Evolutionary conservation across 1,140 invertebrate genomes (phyloP), one percentile per base, ranked within the genome.

Genomic region (Cecropterus lyciades): DNA sequence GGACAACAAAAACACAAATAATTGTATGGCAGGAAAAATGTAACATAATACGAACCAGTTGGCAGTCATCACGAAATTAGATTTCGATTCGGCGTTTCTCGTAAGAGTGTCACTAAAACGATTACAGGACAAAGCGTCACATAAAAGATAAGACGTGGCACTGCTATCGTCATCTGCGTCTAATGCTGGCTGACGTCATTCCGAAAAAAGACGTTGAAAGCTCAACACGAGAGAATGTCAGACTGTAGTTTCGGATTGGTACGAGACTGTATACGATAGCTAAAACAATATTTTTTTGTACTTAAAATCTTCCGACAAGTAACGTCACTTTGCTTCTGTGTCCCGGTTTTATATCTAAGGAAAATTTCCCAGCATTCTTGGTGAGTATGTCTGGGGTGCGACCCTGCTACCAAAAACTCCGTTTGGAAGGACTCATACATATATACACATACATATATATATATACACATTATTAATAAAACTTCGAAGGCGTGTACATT

Each of bases 61-160:
- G 6, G 9, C 55, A n/a, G 20, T 27, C 52, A 40, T 53, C 51
- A 46, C 51, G 11, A 20, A 55, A 65, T 53, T 67, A 45, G 40
- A 62, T 67, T 71, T 64, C 65, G 55, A 67, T 64, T 71, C 65
- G 9, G n/a, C 20, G 20, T 24, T 24, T 24, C 53, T 53, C 30
- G 46, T 69, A 66, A 72, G 42, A 45, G 43, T 42, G 64, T 27
- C 66, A 66, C 64, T 70, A 70, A 66, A 70, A 33, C 69, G 59
- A 73, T 77, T 72, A 77, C 24, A 59, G 56, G 56, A 77, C 75
- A 73, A 73, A 68, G 71, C 65, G 60, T 51, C 64, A 65, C 69
- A 77, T 69, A 77, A 75, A 75, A 77, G 75, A 77, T 77, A 77
- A 77, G 75, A 72, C 70, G 73, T 72, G 57, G 63, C 48, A 11